These are phyloP conservation scores for Elanus axillaris DNA, from an alignment of 2,113 vertebrate genomes.

Conservation along the genomic window DNA sequence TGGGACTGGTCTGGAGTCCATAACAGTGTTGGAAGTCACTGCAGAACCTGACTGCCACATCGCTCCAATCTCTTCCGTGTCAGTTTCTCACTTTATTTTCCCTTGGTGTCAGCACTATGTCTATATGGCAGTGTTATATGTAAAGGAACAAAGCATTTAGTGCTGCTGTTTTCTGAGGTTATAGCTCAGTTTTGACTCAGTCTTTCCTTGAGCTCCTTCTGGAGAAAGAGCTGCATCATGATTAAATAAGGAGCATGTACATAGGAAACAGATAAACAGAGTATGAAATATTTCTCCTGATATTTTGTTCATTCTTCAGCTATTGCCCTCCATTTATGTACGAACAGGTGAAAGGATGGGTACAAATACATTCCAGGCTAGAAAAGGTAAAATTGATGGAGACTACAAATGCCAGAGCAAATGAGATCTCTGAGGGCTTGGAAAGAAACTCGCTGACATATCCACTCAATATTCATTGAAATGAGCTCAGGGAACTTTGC, in stretches of 20 bases:
- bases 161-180: not conserved
- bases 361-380: not conserved
- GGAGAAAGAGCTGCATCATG: not conserved
- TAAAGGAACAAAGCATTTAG: not conserved
- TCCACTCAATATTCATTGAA: constrained; percentile 8
- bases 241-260: not conserved
- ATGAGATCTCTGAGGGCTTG: not conserved
- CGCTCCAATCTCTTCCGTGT: not conserved
- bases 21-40: not conserved
- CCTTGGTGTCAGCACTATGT: not conserved
- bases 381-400: not conserved
- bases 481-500: not conserved
- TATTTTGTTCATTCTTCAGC: not conserved
- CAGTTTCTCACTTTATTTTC: not conserved
- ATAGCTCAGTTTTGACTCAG: not conserved
- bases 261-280: not conserved
- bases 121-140: not conserved
- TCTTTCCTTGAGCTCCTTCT: not conserved
- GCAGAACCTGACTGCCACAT: not conserved
- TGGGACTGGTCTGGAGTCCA: not conserved
- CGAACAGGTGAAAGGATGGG: not conserved
- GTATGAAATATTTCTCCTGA: not conserved
- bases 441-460: not conserved
- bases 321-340: not conserved
- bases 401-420: not conserved